Base-by-base conservation (phyloP, 2,888 invertebrate genomes). In the Timema cristinae region DNA sequence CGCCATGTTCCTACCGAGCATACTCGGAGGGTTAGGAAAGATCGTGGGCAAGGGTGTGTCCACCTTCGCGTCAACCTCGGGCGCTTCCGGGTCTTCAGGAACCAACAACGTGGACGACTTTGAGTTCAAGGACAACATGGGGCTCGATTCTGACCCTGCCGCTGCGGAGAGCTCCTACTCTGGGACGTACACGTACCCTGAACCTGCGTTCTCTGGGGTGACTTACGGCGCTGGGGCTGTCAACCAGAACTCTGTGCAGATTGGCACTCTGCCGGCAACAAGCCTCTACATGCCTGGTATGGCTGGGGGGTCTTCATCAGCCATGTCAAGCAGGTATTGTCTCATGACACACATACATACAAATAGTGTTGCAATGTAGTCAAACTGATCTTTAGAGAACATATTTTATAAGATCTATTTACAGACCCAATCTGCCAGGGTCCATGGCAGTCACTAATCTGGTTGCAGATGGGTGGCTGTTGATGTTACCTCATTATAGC, bases 1-100 rank as follows among this genome's bases (percentile, higher is more conserved):
- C 51, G 94, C 93, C 9, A 88, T 94, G 84, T 94, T 95, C 82
- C 85, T 94, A 79, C 94, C 94, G 0, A 92, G 92, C 73, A 89
- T 94, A 73, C 85, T 94, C 75, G 93, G 94, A 70, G 91, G 92
- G 77, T 86, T 94, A 72, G 93, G 93, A 69, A 93, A 93, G 83
- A 87, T 94, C 74, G 88, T 93, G 72, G 92, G 93, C 72, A 94
- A 94, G 87, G 93, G 94, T 89, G 82, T 82, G 79, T 76, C 84
- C 32, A 82, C 82, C n/a, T 83, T 84, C 74, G 84, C 84, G 5
- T 82, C 83, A 74, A 81, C 82, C 80, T 80, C 86, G 79, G 88
- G 88, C 7, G 84, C 89, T 77, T 88, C 88, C 2, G 87, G 87
- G 8, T 80, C 88, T 81, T 74, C 88, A 78, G 78, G 83, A n/a